These are phyloP conservation scores for Centroberyx gerrardi DNA, from an alignment of 2,797 vertebrate species.

Conservation along the genomic window DNA sequence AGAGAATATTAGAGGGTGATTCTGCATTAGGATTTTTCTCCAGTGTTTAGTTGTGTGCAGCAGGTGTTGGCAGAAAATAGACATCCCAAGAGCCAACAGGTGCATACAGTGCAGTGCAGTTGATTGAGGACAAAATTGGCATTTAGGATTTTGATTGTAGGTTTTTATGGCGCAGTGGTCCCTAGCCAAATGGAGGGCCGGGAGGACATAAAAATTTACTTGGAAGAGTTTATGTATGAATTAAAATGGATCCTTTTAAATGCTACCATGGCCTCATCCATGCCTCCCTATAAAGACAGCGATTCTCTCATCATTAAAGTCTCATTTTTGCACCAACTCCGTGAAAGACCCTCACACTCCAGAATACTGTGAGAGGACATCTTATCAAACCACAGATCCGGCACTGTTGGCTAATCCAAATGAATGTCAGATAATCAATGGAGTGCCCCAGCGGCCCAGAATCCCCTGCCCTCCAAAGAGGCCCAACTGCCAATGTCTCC, in stretches of 20 bases:
- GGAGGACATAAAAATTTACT: slow-evolving; percentile 43
- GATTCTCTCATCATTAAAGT: slow-evolving; percentile 42
- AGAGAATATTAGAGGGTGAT: slow-evolving; percentile 19
- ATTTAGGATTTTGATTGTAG: slow-evolving; percentile 58
- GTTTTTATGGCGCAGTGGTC: slow-evolving; percentile 59
- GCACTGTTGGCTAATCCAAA: slow-evolving; percentile 67
- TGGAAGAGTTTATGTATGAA: slow-evolving; percentile 57
- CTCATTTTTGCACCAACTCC: slow-evolving; percentile 14
- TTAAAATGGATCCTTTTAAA: slow-evolving; percentile 51
- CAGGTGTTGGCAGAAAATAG: slow-evolving; percentile 60
- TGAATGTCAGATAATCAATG: slow-evolving; percentile 80
- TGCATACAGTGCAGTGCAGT: slow-evolving; percentile 36
- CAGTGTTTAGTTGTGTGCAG: slow-evolving; percentile 28
- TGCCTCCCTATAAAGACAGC: slow-evolving; percentile 36
- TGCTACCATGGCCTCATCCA: slow-evolving; percentile 19
- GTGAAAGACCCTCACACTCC: slow-evolving; percentile 24
- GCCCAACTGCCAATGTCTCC: slow-evolving; percentile 63
- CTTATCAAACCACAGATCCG: slow-evolving; percentile 46
- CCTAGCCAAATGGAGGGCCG: slow-evolving; percentile 32
- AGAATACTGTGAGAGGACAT: slow-evolving; percentile 21
- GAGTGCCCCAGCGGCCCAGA: slow-evolving; percentile 49
- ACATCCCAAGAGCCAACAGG: slow-evolving; percentile 54
- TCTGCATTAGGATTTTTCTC: slow-evolving; percentile 28
- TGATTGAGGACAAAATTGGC: slow-evolving; percentile 69
- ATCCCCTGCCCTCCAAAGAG: slow-evolving; percentile 54